Percentiles rank a stretch among this genome's conserved stretches.
Evolutionary conservation across 2,888 invertebrate species (phyloP).

Genomic region (Sminthurides aquaticus): DNA sequence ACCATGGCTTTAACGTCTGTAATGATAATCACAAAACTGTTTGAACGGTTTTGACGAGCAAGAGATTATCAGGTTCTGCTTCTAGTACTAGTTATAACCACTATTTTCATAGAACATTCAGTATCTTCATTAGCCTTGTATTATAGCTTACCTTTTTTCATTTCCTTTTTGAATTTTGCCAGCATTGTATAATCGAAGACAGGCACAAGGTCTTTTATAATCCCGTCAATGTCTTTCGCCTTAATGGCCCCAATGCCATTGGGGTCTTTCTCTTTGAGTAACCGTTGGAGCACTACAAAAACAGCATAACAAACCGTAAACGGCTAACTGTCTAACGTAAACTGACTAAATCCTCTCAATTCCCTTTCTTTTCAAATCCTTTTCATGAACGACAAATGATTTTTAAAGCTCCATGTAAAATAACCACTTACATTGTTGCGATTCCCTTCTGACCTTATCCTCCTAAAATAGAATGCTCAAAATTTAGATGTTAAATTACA

Average conservation of each 20-base stretch:
- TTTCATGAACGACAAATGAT: too few relatives aligned
- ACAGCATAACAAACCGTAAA: too few relatives aligned
- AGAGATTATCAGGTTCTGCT: neutral
- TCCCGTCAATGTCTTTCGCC: neutral
- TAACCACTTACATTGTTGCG: neutral
- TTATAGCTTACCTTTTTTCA: slow-evolving; percentile 15
- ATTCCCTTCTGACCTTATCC: neutral
- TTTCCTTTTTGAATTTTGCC: slow-evolving; percentile 4
- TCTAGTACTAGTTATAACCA: too few relatives aligned
- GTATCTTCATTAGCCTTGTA: too few relatives aligned
- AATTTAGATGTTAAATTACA: too few relatives aligned
- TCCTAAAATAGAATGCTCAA: neutral
- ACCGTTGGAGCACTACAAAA: slow-evolving; percentile 9
- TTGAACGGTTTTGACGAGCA: too few relatives aligned
- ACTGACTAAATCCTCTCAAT: too few relatives aligned
- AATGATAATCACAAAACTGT: too few relatives aligned
- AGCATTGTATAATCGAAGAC: slow-evolving; percentile 5
- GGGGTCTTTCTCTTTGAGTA: slow-evolving; percentile 9
- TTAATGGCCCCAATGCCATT: slow-evolving; percentile 12
- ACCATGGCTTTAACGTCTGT: slow-evolving; percentile 1
- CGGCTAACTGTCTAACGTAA: too few relatives aligned
- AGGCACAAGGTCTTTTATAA: slow-evolving; percentile 5
- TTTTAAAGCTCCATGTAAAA: too few relatives aligned
- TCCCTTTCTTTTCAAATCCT: too few relatives aligned
- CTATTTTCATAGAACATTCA: too few relatives aligned